Percentiles rank a stretch among this genome's conserved stretches.
Evolutionary conservation across 2,797 vertebrate species (phyloP).

Genomic region (Squalus acanthias): DNA sequence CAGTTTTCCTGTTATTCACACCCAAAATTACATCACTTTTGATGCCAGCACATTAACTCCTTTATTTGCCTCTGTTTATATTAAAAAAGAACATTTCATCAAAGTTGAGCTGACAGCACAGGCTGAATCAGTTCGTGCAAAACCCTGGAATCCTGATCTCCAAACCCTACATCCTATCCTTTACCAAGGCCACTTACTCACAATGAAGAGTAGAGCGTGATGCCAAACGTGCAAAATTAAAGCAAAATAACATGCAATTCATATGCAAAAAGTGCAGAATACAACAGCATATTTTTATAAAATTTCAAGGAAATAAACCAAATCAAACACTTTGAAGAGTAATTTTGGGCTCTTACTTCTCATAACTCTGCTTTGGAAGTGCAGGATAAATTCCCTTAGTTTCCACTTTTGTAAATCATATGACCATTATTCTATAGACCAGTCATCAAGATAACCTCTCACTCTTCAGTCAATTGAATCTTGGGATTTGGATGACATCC

Average conservation of each 20-base stretch:
- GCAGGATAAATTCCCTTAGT: neutral
- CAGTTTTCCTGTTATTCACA: neutral
- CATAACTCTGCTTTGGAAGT: neutral
- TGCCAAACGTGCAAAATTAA: neutral
- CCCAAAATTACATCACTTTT: neutral
- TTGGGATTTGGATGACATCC: neutral
- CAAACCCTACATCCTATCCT: too few species aligned
- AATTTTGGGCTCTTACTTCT: constrained; percentile 1
- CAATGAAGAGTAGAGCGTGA: neutral
- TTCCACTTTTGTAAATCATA: neutral
- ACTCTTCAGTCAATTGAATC: neutral
- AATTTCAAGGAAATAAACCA: neutral
- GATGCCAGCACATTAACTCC: neutral
- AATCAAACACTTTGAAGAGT: neutral
- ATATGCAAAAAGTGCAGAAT: neutral
- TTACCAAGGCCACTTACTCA: neutral
- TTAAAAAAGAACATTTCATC: neutral
- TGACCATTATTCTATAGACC: neutral
- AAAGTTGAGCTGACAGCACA: neutral
- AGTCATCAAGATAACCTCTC: neutral
- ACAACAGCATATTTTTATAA: neutral
- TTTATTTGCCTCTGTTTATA: neutral
- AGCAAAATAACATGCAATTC: neutral
- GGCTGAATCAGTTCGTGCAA: neutral
- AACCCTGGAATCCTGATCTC: too few species aligned